Conservation (phyloP, 2,888 invertebrate genomes). For the Thecophora atra region DNA sequence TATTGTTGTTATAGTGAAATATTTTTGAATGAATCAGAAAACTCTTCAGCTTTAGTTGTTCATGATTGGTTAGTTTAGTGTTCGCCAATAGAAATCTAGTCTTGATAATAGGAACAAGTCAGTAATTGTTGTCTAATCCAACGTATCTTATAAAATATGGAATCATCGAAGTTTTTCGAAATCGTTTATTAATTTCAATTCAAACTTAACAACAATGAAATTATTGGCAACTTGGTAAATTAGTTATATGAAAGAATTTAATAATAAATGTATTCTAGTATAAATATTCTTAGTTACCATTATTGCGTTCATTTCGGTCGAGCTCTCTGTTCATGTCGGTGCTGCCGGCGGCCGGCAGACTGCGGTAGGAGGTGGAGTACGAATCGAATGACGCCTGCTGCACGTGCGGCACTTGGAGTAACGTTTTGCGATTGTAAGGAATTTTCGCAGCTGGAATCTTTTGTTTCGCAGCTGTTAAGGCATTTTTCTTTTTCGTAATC, state of each 20-base stretch:
- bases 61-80: too few relatives aligned
- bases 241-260: not conserved
- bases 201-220: not conserved
- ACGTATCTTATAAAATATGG: too few relatives aligned
- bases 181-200: not conserved
- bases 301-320: slow-evolving; percentile 1
- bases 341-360: slow-evolving; percentile 50
- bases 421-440: not conserved
- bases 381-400: slow-evolving; percentile 54
- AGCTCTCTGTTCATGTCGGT: slow-evolving; percentile 40
- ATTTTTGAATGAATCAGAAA: too few relatives aligned
- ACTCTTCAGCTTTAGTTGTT: too few relatives aligned
- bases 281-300: slow-evolving; percentile 30
- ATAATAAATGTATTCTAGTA: slow-evolving; percentile 8
- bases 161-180: too few relatives aligned
- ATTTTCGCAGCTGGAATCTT: not conserved
- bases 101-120: too few relatives aligned
- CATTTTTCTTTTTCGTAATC: slow-evolving; percentile 31
- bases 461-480: not conserved
- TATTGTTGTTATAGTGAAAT: too few relatives aligned
- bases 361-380: slow-evolving; percentile 58
- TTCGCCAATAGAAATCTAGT: too few relatives aligned
- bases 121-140: too few relatives aligned
- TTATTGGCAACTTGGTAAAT: not conserved
- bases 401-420: not conserved